A percentile compares a stretch with the other conserved stretches of the same genome.
phyloP scores from a whole-genome alignment of 2,888 invertebrate species.

The Rhingia campestris region DNA sequence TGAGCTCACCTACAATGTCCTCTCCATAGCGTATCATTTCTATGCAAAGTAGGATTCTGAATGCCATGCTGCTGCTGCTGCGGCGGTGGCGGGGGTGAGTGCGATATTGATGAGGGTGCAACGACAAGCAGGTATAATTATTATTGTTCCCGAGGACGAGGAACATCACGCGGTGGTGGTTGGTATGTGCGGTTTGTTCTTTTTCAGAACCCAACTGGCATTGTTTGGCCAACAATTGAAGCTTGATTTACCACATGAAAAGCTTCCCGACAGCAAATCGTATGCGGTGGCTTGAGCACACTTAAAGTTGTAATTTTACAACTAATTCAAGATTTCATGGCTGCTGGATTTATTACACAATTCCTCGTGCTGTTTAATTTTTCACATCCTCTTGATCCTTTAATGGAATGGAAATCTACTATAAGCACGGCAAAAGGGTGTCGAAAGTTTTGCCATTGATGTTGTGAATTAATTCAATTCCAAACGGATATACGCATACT shows the following conservation, averaged over 20 bases:
- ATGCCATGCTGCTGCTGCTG: constrained; percentile 1
- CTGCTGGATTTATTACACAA: constrained; percentile 46
- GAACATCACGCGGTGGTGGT: constrained; percentile 33
- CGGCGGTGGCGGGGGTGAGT: constrained; percentile 45
- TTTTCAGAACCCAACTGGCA: constrained; percentile 38
- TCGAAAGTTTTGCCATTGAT: constrained; percentile 45
- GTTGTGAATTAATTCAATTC: constrained; percentile 50
- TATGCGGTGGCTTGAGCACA: neutral
- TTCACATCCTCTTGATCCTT: constrained; percentile 48
- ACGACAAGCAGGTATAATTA: constrained; percentile 71
- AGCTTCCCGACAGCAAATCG: neutral
- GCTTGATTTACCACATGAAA: constrained; percentile 69
- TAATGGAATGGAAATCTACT: constrained; percentile 48
- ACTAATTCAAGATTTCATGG: constrained; percentile 56
- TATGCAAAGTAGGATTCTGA: constrained; percentile 31
- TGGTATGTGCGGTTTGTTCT: constrained; percentile 57
- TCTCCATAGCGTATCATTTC: constrained; percentile 10
- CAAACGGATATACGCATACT: constrained; percentile 33
- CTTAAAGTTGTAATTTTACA: constrained; percentile 71
- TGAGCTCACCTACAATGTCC: constrained; percentile 36
- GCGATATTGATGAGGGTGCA: constrained; percentile 71
- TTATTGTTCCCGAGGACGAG: constrained; percentile 58
- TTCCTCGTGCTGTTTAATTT: constrained; percentile 10
- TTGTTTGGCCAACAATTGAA: constrained; percentile 73
- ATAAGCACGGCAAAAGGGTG: constrained; percentile 39